Evolutionary conservation across 2,797 vertebrate genomes (phyloP), one percentile per base, ranked within the genome.

Genomic region (Sebastes baramenuke): DNA sequence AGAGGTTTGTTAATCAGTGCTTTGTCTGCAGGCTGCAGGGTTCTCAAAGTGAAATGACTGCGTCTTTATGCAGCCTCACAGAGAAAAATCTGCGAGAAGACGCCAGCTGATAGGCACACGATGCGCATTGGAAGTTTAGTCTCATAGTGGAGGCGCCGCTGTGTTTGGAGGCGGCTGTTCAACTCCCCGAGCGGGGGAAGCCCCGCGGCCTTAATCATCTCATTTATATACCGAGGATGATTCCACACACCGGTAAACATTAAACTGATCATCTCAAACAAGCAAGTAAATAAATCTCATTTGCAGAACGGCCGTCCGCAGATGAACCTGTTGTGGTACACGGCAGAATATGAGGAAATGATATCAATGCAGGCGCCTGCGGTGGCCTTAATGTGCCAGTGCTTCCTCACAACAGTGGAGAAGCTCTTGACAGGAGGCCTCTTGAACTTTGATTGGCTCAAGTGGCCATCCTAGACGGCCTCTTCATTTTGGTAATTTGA

Each of bases 151-250:
- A 84, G 91, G 12, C 29, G 6, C 88, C 70, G 90, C 75, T 91
- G 88, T 91, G 93, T 87, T 94, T 84, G 65, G 1, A 42, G 94
- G 93, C 84, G 83, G 82, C 87, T 95, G 92, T 95, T 96, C 90
- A 90, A 80, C 72, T 90, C 88, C 95, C 76, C 32, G 92, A 94
- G 92, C 84, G 90, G 94, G 93, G 92, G 88, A 92, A 95, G 92
- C 95, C 93, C 93, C 90, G 92, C 54, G 7, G 92, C 88, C 93
- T 60, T 93, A 96, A 97, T 96, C 93, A 89, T 89, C 88, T 89
- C 90, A 95, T 90, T 95, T 85, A 93, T 91, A 93, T 91, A 92
- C 87, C 46, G 22, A 67, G 75, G 67, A 83, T 30, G 89, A 32
- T 79, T 82, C 86, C 78, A 78, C 85, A 87, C 86, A 79, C 81